Evolutionary conservation across 92 coral and sea anemone species (phyloP).

Genomic region (Muricea muricata): DNA sequence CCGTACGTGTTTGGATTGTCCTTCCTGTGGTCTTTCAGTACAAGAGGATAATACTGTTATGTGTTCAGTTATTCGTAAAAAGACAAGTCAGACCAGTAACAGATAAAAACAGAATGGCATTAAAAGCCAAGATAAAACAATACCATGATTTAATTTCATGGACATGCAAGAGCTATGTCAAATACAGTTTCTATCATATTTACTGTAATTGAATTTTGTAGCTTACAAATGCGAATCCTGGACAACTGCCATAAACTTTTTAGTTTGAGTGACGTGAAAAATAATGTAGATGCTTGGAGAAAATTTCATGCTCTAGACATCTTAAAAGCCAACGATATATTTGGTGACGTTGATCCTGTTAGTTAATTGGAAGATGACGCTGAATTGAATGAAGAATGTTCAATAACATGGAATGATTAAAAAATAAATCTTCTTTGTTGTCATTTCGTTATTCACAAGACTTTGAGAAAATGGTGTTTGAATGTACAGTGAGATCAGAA

Average conservation of each 20-base stretch:
- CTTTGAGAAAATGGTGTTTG: conserved; percentile 14
- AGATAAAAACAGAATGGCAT: not conserved
- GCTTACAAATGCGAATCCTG: not conserved
- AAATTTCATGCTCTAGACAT: not conserved
- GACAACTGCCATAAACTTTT: too few relatives aligned
- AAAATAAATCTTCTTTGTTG: not conserved
- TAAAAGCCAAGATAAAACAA: too few relatives aligned
- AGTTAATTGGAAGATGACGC: not conserved
- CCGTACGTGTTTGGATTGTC: not conserved
- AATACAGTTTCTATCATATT: too few relatives aligned
- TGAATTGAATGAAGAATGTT: not conserved
- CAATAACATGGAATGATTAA: not conserved
- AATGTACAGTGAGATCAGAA: not conserved
- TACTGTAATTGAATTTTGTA: not conserved
- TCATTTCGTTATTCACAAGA: conserved; percentile 13
- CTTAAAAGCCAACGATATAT: not conserved
- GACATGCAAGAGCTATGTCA: too few relatives aligned
- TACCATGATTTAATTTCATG: too few relatives aligned
- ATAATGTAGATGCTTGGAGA: conserved; percentile 6
- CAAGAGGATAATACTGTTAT: not conserved
- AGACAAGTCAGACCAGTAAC: not conserved
- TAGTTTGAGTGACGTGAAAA: too few relatives aligned
- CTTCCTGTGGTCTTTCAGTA: not conserved
- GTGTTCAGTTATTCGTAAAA: too few relatives aligned
- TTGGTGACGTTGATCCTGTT: not conserved